Evolutionary conservation across 2,797 vertebrate species (phyloP), one percentile per base, ranked within the genome.

Genomic region (Pseudomugil gertrudae): DNA sequence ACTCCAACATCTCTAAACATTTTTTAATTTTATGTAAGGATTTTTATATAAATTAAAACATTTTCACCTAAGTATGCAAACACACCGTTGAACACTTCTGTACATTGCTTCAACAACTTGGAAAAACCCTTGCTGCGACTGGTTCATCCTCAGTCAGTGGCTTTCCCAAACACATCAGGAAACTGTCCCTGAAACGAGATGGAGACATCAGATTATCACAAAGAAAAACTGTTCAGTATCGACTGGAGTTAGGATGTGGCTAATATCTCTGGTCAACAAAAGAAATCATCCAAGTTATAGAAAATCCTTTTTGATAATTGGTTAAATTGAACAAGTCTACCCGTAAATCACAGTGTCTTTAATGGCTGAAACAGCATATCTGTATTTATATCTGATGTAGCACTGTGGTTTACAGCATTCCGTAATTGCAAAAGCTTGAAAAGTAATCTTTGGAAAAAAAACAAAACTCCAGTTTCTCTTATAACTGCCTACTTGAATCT

Each of bases 401-500:
- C 51, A 17, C 43, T 68, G 66, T 43, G 3, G n/a, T 50, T 35
- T 17, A 10, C 4, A 35, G n/a, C 3, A 2, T 21, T 14, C 2
- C 35, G 15, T 40, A 13, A 14, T 52, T 29, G 15, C 29, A 23
- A 15, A 27, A 1, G 21, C 32, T 65, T 69, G n/a, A 65, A 51
- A 73, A 63, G 65, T 40, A 38, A 57, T 66, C 3, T 9, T 30
- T 21, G 3, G 11, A 36, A 36, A 36, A 36, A 56, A 48, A 50
- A 11, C 33, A 33, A 13, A 57, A 69, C 21, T 57, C 32, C 15
- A 7, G 58, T 65, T 60, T 27, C 30, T 63, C 32, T 33, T 30
- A 47, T 38, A 40, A 58, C 36, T 24, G 0, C 51, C 29, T 40
- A 11, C 62, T 63, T 66, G 63, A 75, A 76, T 72, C 56, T 40